Evolutionary conservation across 2,888 invertebrate genomes (phyloP).

Genomic region (Tenthredo scrophulariae): DNA sequence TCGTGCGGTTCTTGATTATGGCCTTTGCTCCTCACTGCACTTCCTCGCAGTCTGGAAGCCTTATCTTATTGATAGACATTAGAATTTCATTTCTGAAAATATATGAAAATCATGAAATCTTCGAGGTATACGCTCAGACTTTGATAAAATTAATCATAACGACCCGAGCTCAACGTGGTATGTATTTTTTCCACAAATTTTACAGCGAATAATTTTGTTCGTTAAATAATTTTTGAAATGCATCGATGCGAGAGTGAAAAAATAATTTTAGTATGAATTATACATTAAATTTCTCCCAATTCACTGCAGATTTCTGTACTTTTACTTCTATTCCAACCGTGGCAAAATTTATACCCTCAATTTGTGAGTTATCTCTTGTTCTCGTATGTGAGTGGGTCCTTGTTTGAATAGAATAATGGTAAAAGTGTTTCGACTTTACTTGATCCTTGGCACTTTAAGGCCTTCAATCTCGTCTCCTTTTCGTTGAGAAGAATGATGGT

Average conservation of each 20-base stretch:
- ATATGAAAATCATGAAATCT: not conserved
- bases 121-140: not conserved
- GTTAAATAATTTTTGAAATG: not conserved
- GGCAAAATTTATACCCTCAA: not conserved
- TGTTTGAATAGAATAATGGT: not conserved
- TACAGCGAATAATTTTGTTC: not conserved
- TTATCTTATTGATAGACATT: constrained; percentile 28
- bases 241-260: not conserved
- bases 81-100: constrained; percentile 14
- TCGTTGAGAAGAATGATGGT: constrained; percentile 9
- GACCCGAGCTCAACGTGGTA: not conserved
- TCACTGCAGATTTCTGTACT: not conserved
- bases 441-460: constrained; percentile 23
- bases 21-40: not conserved
- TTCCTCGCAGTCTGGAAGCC: not conserved
- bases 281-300: not conserved
- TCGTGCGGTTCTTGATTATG: constrained; percentile 29
- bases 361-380: constrained; percentile 3
- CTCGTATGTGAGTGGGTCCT: not conserved
- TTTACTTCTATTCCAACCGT: not conserved
- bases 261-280: not conserved
- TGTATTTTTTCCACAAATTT: not conserved
- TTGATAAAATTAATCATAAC: not conserved
- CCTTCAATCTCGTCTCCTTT: constrained; percentile 1
- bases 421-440: constrained; percentile 28